These are phyloP conservation scores for Pseudomyrmex concolor DNA, from an alignment of 1,140 invertebrate species.

Conservation along the genomic window DNA sequence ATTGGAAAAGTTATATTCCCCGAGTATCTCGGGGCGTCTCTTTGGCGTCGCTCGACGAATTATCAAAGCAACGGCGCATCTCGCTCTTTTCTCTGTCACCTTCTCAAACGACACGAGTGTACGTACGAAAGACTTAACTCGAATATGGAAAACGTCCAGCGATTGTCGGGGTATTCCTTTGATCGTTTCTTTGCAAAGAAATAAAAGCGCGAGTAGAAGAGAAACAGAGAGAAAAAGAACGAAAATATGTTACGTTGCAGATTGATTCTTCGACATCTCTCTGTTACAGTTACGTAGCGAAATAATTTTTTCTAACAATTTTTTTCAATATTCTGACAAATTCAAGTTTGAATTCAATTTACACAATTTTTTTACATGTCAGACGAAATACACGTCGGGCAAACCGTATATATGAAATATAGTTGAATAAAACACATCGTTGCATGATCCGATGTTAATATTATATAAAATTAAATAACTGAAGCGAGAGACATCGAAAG, in stretches of 20 bases:
- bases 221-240: background rate
- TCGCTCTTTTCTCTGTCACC: slow-evolving; percentile 19
- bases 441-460: too few species aligned
- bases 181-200: background rate
- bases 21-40: background rate
- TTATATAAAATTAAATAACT: too few species aligned
- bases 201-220: background rate
- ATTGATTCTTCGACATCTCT: too few species aligned
- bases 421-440: too few species aligned
- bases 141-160: background rate
- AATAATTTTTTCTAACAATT: background rate
- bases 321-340: background rate
- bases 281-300: too few species aligned
- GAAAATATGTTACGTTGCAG: too few species aligned
- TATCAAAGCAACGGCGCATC: slow-evolving; percentile 35
- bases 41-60: slow-evolving; percentile 31
- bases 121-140: slow-evolving; percentile 12
- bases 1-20: slow-evolving; percentile 38
- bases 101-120: background rate
- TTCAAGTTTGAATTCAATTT: too few species aligned
- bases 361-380: background rate
- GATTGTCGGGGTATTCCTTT: slow-evolving; percentile 9
- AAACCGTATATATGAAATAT: too few species aligned
- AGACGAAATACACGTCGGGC: background rate
- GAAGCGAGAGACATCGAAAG: too few species aligned